Evolutionary conservation across 1,140 invertebrate genomes (phyloP).

Genomic region (Neodiprion virginianus): DNA sequence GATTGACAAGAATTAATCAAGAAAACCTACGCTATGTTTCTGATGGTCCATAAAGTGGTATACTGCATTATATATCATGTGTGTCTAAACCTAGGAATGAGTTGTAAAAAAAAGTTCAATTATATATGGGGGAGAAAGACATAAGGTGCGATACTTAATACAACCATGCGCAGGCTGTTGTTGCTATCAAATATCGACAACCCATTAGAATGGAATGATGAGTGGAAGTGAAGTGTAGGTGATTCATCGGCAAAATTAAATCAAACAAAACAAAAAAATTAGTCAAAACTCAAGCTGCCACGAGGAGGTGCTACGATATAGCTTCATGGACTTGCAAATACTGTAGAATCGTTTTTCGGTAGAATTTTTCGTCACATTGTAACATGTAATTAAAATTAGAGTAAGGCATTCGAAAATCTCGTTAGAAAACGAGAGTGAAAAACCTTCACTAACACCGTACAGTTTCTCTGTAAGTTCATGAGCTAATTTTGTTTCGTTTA

Average conservation of each 20-base stretch:
- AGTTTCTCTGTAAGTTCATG: background rate
- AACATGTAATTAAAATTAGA: background rate
- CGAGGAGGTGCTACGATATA: background rate
- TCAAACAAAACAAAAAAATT: constrained; percentile 2
- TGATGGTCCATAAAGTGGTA: background rate
- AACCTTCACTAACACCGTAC: background rate
- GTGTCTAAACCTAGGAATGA: background rate
- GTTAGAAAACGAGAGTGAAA: too few species aligned
- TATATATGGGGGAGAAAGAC: background rate
- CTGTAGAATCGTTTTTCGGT: background rate
- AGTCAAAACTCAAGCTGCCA: constrained; percentile 1
- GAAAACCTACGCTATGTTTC: background rate
- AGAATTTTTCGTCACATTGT: background rate
- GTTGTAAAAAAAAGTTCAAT: background rate
- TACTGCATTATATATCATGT: background rate
- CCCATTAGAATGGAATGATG: background rate
- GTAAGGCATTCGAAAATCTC: background rate
- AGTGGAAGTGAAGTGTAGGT: background rate
- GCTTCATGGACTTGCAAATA: background rate
- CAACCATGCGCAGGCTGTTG: constrained; percentile 10
- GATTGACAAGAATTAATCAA: background rate
- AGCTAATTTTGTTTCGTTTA: background rate
- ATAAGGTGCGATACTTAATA: constrained; percentile 5
- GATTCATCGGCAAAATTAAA: constrained; percentile 8
- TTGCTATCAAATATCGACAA: constrained; percentile 3